These are phyloP conservation scores for Sylvicola cinctus DNA, from an alignment of 2,888 invertebrate genomes.

Conservation along the genomic window DNA sequence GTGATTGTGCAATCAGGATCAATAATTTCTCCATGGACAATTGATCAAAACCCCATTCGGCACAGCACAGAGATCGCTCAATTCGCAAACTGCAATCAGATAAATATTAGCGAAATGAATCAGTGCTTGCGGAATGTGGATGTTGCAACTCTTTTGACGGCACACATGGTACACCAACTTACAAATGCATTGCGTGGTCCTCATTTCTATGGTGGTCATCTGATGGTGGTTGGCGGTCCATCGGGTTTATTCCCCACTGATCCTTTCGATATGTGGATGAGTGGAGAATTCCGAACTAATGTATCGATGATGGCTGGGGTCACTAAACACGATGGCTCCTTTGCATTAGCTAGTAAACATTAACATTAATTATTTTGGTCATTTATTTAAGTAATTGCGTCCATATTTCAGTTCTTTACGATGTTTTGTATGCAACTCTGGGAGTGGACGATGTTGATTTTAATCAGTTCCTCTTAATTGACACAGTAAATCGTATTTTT, in stretches of 20 bases:
- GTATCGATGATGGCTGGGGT: slow-evolving; percentile 27
- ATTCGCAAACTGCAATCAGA: slow-evolving; percentile 14
- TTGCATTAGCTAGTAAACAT: slow-evolving; percentile 8
- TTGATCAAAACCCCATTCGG: slow-evolving; percentile 25
- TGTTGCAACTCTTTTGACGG: slow-evolving; percentile 15
- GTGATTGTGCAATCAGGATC: slow-evolving; percentile 32
- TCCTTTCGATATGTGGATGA: slow-evolving; percentile 17
- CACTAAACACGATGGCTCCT: slow-evolving; percentile 28
- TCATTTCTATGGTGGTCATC: slow-evolving; percentile 17
- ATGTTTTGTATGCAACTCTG: too few species aligned
- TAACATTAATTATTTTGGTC: background rate
- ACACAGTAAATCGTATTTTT: too few species aligned
- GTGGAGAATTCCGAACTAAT: slow-evolving; percentile 17
- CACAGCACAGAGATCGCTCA: slow-evolving; percentile 22
- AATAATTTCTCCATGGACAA: slow-evolving; percentile 27
- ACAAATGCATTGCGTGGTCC: slow-evolving; percentile 11
- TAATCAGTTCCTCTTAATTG: too few species aligned
- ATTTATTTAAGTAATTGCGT: background rate
- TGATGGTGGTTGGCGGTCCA: slow-evolving; percentile 17
- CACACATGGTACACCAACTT: slow-evolving; percentile 10
- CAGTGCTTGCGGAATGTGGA: slow-evolving; percentile 17
- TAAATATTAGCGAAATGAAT: slow-evolving; percentile 16
- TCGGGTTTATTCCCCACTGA: slow-evolving; percentile 16
- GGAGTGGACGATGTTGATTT: too few species aligned
- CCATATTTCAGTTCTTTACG: background rate